These are phyloP conservation scores for Saxidomus purpurata DNA, from an alignment of 1,140 invertebrate genomes.

Conservation along the genomic window DNA sequence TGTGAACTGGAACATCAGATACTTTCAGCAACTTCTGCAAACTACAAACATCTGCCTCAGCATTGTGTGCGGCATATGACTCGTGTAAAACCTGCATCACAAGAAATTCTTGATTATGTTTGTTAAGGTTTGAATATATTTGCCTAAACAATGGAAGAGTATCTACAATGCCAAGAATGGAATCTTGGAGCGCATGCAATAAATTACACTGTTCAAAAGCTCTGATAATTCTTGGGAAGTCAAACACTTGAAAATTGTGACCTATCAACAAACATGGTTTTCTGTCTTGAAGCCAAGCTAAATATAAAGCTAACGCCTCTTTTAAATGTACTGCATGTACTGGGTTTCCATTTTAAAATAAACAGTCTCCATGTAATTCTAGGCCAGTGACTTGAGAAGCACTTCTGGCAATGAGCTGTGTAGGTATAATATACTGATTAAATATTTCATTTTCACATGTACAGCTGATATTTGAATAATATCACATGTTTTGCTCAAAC, in stretches of 20 bases:
- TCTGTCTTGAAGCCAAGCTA: conserved; percentile 8
- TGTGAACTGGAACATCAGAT: not conserved
- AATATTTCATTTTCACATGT: not conserved
- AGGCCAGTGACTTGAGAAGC: conserved; percentile 3
- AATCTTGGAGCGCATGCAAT: not conserved
- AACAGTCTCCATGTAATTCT: not conserved
- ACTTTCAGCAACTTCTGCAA: not conserved
- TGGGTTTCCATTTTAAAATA: conserved; percentile 3
- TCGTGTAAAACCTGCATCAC: not conserved
- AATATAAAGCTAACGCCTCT: not conserved
- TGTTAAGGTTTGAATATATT: not conserved
- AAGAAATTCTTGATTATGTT: conserved; percentile 8
- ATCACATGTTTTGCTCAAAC: conserved; percentile 6
- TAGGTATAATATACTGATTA: conserved; percentile 7
- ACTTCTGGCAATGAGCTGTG: not conserved
- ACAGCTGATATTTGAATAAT: conserved; percentile 30
- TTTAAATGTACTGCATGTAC: not conserved
- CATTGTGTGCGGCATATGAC: conserved; percentile 1
- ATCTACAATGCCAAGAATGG: not conserved
- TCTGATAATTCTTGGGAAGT: conserved; percentile 21
- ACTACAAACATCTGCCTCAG: conserved; percentile 2
- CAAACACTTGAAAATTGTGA: conserved; percentile 33
- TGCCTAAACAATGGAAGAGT: not conserved
- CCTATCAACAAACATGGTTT: conserved; percentile 17
- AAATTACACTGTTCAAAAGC: conserved; percentile 22